These are phyloP conservation scores for Entomobrya proxima DNA, from an alignment of 2,888 invertebrate genomes.

Conservation along the genomic window DNA sequence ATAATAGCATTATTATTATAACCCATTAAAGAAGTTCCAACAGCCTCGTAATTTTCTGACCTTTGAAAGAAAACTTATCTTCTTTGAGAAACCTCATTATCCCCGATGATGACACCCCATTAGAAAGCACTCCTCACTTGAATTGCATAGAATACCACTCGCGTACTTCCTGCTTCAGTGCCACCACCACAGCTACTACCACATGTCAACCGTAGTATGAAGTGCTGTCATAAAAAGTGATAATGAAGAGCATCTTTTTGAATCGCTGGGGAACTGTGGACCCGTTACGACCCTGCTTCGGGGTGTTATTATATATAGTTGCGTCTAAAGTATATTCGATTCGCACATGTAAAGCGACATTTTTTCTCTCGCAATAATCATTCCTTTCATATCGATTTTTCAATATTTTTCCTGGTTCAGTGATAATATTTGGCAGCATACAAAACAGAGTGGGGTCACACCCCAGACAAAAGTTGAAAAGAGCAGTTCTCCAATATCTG, in stretches of 20 bases:
- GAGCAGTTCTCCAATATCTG: no score
- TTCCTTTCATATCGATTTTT: conserved; percentile 43
- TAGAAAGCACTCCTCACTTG: conserved; percentile 28
- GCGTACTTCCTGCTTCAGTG: background rate
- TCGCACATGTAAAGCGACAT: conserved; percentile 22
- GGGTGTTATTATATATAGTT: background rate
- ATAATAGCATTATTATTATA: background rate
- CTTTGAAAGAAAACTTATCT: conserved; percentile 50
- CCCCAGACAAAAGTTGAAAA: conserved; percentile 3
- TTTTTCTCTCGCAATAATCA: conserved; percentile 19
- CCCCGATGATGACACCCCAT: conserved; percentile 40
- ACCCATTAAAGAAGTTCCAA: conserved; percentile 29
- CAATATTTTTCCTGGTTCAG: conserved; percentile 21
- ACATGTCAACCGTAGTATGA: conserved; percentile 28
- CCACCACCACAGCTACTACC: background rate
- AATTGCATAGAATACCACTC: background rate
- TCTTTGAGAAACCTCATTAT: conserved; percentile 54
- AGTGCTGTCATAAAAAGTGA: conserved; percentile 54
- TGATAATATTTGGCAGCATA: background rate
- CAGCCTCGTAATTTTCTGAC: conserved; percentile 49
- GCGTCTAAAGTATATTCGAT: background rate
- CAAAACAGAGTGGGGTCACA: conserved; percentile 24
- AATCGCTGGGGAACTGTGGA: conserved; percentile 44
- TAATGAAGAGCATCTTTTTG: conserved; percentile 59
- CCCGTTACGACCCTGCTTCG: conserved; percentile 20